Base-by-base conservation (phyloP, 2,797 vertebrate genomes). In the Threskiornis aethiopicus region DNA sequence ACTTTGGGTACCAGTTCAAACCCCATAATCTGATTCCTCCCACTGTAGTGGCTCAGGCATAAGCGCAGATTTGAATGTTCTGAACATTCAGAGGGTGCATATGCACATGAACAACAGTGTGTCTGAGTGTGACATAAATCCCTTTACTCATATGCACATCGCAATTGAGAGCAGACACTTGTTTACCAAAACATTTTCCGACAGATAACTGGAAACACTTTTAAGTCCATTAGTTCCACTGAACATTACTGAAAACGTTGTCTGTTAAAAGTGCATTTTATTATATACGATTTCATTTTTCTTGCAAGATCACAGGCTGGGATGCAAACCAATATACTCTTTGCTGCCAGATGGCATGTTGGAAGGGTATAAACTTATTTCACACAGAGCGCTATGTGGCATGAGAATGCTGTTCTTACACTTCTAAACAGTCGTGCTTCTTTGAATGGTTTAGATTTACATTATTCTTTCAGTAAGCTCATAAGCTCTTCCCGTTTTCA, bases 261-360 rank as follows among this genome's bases (percentile, higher is more conserved):
- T 51, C 65, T 92, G 94, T 92, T 90, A 49, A 82, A 95, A 91
- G 54, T 18, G 55, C 5, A 0, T 84, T 90, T 84, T 89, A 65
- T 90, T 91, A 85, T 55, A 79, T 58, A 85, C 58, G 35, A 91
- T 83, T 90, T 92, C 22, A 83, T 90, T 96, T 97, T 94, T 81
- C 90, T 91, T 79, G 42, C 64, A 85, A 91, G 91, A 96, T 95
- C 94, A 85, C 83, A 89, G 84, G 67, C 91, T 95, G 88, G 90
- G 91, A 93, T 92, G 94, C 61, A 95, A 93, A 94, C 75, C 95
- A 95, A 87, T 77, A 81, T 47, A 59, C 81, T 71, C 69, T 66
- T 96, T 87, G 80, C 79, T 95, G 93, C 95, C 97, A 97, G 96
- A 97, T 97, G 96, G 94, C 46, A 64, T 85, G 71, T 79, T 97